Evolutionary conservation across 2,888 invertebrate species (phyloP), one percentile per base, ranked within the genome.

Genomic region (Ariolimax columbianus): DNA sequence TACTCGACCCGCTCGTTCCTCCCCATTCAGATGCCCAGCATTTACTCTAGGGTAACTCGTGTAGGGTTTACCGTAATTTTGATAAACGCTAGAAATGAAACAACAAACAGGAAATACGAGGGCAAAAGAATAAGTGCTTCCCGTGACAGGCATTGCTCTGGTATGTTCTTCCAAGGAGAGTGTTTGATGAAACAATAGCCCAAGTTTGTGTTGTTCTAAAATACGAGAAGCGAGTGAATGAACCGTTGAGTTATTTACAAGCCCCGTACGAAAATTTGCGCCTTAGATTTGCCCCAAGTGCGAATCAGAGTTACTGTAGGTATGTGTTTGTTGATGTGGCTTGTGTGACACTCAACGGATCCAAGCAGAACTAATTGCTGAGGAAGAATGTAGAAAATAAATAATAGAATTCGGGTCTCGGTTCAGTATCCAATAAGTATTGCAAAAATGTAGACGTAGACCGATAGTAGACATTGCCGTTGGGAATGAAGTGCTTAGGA

Each of bases 361-460:
- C 77, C 11, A 51, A 55, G 33, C 33, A 77, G 33, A 9, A n/a
- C 55, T 77, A 77, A 77, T 77, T 77, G 59, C 77, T 77, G n/a
- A 2, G 26, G 1, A 4, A 63, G n/a, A n/a, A 63, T 23, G n/a
- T n/a, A 3, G n/a, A 63, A 63, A 63, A 63, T 63, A 63, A 63
- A 23, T n/a, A n/a, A n/a, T n/a, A n/a, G n/a, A n/a, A n/a, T n/a
- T n/a, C n/a, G n/a, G n/a, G n/a, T n/a, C n/a, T n/a, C n/a, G n/a
- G n/a, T n/a, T n/a, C n/a, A n/a, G n/a, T n/a, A n/a, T n/a, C n/a
- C n/a, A n/a, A n/a, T n/a, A n/a, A n/a, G n/a, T n/a, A n/a, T n/a
- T n/a, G n/a, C n/a, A n/a, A n/a, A n/a, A n/a, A n/a, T n/a, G n/a
- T n/a, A n/a, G n/a, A n/a, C n/a, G n/a, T n/a, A n/a, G n/a, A n/a